Evolutionary conservation across 2,888 invertebrate species (phyloP), one percentile per base, ranked within the genome.

Genomic region (Celastrina argiolus): DNA sequence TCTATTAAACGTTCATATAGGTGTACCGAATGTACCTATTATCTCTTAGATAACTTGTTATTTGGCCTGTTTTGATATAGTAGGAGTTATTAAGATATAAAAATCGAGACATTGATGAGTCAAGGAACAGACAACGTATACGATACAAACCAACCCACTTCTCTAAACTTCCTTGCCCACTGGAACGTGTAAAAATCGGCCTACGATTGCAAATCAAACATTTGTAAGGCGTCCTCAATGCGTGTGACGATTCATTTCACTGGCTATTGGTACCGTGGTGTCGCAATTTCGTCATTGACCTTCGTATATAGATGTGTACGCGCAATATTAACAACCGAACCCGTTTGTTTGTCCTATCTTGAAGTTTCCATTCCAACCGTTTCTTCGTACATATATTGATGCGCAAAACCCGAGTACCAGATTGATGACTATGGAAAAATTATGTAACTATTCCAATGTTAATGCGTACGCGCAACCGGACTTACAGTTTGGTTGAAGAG

Each of bases 201-300:
- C 26, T 28, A 28, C n/a, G 22, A 56, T 56, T 59, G 34, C 59
- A 34, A 59, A 59, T 22, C 31, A 31, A 31, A 59, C 36, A 36
- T 59, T 59, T 59, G 59, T 59, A 34, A 59, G 18, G n/a, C 59
- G 59, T 36, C 31, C 59, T 34, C 31, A 61, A 51, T 51, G 10
- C 10, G 22, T 61, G 69, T 68, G 68, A 58, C 63, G 66, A 68
- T 69, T 68, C 71, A 67, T 39, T 45, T 66, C 66, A 64, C 68
- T 59, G 65, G 70, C 66, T 67, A 64, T 69, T 64, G 68, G 68
- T 64, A 41, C 26, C 39, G 42, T 67, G 26, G 22, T 65, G 66
- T 69, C 63, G 59, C 51, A 51, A 64, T 28, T 31, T 22, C 67
- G 67, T 63, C 64, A 71, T 70, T 70, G 70, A 71, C 71, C 70